phyloP scores from a whole-genome alignment of 2,797 vertebrate species.

The Toxotes lorentzi region DNA sequence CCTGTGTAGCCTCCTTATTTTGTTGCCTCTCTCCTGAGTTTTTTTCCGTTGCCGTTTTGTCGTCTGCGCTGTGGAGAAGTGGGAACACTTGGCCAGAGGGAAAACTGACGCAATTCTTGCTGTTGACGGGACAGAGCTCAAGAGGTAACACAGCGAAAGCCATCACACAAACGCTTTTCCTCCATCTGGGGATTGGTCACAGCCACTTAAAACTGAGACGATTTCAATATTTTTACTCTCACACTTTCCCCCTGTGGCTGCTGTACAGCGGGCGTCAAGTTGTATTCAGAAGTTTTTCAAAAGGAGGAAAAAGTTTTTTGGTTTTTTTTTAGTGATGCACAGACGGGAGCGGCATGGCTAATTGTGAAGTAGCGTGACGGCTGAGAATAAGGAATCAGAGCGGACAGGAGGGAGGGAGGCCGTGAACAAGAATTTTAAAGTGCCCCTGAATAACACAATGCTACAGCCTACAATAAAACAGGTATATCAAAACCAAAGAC shows the following conservation, averaged over 20 bases:
- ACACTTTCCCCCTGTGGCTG: conserved; percentile 34
- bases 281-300: conserved; percentile 59
- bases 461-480: conserved; percentile 41
- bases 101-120: conserved; percentile 67
- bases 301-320: conserved; percentile 46
- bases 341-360: conserved; percentile 50
- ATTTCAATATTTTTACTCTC: conserved; percentile 59
- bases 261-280: conserved; percentile 19
- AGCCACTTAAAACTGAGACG: conserved; percentile 67
- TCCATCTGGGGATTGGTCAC: conserved; percentile 73
- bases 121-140: conserved; percentile 53
- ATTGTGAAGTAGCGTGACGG: conserved; percentile 67
- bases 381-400: conserved; percentile 46
- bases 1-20: background rate
- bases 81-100: conserved; percentile 58
- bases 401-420: conserved; percentile 18
- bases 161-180: conserved; percentile 54
- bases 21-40: background rate
- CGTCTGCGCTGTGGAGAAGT: conserved; percentile 38
- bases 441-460: conserved; percentile 50
- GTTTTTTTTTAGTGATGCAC: conserved; percentile 35
- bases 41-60: background rate
- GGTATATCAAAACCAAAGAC: conserved; percentile 46
- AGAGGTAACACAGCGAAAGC: conserved; percentile 43
- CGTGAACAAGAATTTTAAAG: conserved; percentile 35